Percentiles rank a stretch among this genome's conserved stretches.
Evolutionary conservation across 2,113 vertebrate species (phyloP).

Genomic region (Sylvia atricapilla): DNA sequence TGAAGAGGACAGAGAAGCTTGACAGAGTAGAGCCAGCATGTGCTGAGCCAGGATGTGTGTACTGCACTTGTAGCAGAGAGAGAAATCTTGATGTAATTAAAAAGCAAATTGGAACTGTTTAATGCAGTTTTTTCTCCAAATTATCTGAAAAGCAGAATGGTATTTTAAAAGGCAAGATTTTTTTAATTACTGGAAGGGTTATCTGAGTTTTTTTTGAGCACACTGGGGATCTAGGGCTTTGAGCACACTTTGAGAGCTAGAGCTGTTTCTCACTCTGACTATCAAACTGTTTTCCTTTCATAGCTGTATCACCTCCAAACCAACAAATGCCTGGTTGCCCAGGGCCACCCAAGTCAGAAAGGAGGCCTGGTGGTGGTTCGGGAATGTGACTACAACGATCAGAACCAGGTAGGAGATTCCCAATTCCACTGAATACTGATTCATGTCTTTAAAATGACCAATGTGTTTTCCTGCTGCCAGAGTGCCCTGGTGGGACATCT

Average conservation of each 20-base stretch:
- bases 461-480: background rate
- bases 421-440: accelerated
- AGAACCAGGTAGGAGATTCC: conserved; percentile 81
- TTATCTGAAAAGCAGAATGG: background rate
- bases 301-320: conserved; percentile 88
- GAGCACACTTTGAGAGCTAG: background rate
- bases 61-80: background rate
- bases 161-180: background rate
- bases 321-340: conserved; percentile 86
- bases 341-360: conserved; percentile 92
- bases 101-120: background rate
- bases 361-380: conserved; percentile 85
- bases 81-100: background rate
- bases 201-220: background rate
- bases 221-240: background rate
- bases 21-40: background rate
- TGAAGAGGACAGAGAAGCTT: background rate
- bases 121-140: background rate
- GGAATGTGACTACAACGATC: conserved; percentile 83
- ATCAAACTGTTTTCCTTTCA: background rate
- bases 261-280: background rate
- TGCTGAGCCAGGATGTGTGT: background rate
- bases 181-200: background rate
- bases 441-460: background rate
- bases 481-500: background rate